A percentile compares a stretch with the other conserved stretches of the same genome.
Conservation (phyloP, 2,113 vertebrate genomes). For the Salminus brasiliensis region DNA sequence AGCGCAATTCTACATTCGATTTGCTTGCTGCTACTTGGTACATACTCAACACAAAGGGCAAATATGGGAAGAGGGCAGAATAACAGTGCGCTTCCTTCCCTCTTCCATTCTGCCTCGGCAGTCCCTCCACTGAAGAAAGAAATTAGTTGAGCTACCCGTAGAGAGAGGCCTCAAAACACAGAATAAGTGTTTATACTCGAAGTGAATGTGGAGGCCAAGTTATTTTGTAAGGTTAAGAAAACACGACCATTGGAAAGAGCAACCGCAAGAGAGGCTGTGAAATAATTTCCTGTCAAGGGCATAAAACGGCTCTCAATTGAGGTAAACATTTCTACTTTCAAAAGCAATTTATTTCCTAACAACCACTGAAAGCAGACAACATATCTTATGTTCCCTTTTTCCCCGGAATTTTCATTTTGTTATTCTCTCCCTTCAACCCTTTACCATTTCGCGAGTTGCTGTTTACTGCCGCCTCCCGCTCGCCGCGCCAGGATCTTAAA, state of each 20-base stretch:
- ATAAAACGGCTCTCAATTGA: constrained; percentile 73
- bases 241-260: constrained; percentile 71
- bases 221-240: constrained; percentile 74
- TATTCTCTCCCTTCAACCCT: constrained; percentile 41
- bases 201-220: constrained; percentile 68
- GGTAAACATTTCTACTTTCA: constrained; percentile 78
- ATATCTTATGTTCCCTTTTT: constrained; percentile 71
- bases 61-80: constrained; percentile 55
- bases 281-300: constrained; percentile 76
- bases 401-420: constrained; percentile 70
- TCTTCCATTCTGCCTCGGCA: constrained; percentile 49
- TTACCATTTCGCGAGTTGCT: constrained; percentile 58
- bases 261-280: constrained; percentile 69
- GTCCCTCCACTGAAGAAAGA: constrained; percentile 59
- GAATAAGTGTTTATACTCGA: constrained; percentile 68
- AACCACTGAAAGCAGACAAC: constrained; percentile 75
- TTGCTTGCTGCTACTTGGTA: constrained; percentile 57
- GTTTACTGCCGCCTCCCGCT: constrained; percentile 58
- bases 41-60: constrained; percentile 51
- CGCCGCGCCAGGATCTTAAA: constrained; percentile 55
- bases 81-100: constrained; percentile 49
- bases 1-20: constrained; percentile 61
- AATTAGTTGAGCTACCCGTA: constrained; percentile 64
- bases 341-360: constrained; percentile 78
- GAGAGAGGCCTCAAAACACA: constrained; percentile 63